Conservation (phyloP, 2,888 invertebrate genomes). For the Suillia variegata region DNA sequence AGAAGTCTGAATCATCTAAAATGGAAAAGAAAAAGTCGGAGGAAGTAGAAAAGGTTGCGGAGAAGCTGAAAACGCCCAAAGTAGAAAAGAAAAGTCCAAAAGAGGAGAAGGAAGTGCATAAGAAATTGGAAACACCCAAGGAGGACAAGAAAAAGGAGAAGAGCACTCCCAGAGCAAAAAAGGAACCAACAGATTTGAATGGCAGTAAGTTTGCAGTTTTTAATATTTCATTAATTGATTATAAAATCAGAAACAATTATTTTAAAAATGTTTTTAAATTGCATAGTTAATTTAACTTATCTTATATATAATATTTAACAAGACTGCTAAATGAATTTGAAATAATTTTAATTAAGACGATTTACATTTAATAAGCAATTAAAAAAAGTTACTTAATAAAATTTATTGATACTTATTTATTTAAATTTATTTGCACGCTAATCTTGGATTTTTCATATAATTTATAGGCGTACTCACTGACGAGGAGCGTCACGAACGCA, state of each 20-base stretch:
- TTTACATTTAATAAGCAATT: too few species aligned
- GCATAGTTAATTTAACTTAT: too few species aligned
- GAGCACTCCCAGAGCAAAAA: conserved; percentile 17
- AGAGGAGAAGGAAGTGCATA: not conserved
- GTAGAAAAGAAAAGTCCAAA: not conserved
- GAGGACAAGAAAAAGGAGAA: conserved; percentile 26
- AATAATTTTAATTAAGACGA: too few species aligned
- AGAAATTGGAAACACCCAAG: conserved; percentile 28
- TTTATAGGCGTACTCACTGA: conserved; percentile 59
- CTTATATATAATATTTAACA: too few species aligned
- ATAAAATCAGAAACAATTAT: too few species aligned
- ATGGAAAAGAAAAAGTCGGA: not conserved
- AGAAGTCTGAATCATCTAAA: not conserved
- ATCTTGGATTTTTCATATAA: not conserved
- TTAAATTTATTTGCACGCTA: too few species aligned
- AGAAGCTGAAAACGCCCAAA: conserved; percentile 2
- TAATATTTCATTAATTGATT: too few species aligned
- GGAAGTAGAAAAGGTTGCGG: not conserved
- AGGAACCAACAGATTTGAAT: conserved; percentile 43
- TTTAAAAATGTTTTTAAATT: too few species aligned
- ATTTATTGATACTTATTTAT: too few species aligned
- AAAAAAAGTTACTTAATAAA: too few species aligned
- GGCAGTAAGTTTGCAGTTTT: too few species aligned
- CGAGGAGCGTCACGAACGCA: conserved; percentile 73
- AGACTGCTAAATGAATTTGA: too few species aligned